A percentile compares a stretch with the other conserved stretches of the same genome.
These are phyloP conservation scores for Ornithorhynchus anatinus DNA, from an alignment of 2,113 vertebrate species.

Conservation along the genomic window DNA sequence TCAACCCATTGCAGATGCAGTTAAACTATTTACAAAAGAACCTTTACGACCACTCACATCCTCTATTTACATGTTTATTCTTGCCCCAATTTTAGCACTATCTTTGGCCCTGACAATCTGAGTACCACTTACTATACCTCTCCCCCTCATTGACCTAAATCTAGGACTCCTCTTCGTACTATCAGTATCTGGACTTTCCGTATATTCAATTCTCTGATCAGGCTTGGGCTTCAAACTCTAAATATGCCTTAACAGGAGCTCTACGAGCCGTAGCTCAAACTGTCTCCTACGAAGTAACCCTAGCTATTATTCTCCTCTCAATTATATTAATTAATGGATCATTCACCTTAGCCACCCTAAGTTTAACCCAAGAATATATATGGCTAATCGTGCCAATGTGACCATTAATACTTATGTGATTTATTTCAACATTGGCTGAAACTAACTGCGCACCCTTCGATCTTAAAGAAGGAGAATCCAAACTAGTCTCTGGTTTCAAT, in stretches of 20 bases:
- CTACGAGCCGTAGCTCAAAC: background rate
- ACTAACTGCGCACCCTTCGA: rapidly evolving
- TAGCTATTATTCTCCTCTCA: rapidly evolving
- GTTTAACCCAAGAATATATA: rapidly evolving
- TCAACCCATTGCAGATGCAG: rapidly evolving
- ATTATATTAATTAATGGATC: rapidly evolving
- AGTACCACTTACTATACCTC: rapidly evolving
- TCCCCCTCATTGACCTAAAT: rapidly evolving
- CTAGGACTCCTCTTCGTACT: rapidly evolving
- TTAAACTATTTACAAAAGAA: background rate
- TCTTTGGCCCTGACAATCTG: rapidly evolving
- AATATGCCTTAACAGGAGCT: rapidly evolving
- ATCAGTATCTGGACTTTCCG: background rate
- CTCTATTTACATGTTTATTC: rapidly evolving
- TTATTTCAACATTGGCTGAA: rapidly evolving
- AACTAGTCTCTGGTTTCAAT: background rate
- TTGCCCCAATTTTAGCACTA: rapidly evolving
- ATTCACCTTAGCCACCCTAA: rapidly evolving
- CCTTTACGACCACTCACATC: rapidly evolving
- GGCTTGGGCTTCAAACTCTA: background rate
- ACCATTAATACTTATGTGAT: rapidly evolving
- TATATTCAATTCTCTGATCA: background rate
- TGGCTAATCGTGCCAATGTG: rapidly evolving
- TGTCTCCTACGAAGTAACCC: rapidly evolving
- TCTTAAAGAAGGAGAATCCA: rapidly evolving